Percentiles rank a stretch among this genome's conserved stretches.
phyloP scores from a whole-genome alignment of 92 coral and sea anemone species.

The Zoanthus sociatus region DNA sequence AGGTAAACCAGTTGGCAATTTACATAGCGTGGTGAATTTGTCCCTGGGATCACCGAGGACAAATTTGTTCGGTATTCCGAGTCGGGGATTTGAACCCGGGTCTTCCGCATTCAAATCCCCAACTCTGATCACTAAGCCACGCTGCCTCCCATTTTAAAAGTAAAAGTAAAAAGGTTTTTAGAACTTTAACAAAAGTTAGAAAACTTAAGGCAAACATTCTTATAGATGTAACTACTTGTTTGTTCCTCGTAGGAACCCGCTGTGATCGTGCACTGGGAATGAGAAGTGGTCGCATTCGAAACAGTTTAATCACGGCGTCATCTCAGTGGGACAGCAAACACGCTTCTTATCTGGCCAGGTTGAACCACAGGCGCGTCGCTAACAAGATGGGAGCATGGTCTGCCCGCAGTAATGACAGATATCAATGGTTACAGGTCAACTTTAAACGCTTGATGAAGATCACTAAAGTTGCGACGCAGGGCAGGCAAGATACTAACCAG shows the following conservation, averaged over 20 bases:
- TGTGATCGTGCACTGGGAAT: slow-evolving; percentile 49
- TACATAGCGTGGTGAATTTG: too few species aligned
- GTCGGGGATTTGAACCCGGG: too few species aligned
- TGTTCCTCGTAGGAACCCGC: slow-evolving; percentile 18
- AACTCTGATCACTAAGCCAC: too few species aligned
- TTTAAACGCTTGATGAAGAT: slow-evolving; percentile 70
- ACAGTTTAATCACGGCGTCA: slow-evolving; percentile 52
- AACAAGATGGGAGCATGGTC: slow-evolving; percentile 54
- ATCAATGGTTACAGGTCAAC: slow-evolving; percentile 80
- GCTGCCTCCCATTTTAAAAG: too few species aligned
- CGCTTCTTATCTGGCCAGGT: slow-evolving; percentile 51
- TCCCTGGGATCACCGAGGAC: too few species aligned
- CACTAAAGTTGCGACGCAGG: slow-evolving; percentile 71
- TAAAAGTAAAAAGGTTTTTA: not conserved
- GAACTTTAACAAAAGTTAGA: not conserved
- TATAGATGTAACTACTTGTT: not conserved
- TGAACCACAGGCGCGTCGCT: slow-evolving; percentile 36
- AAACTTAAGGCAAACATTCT: too few species aligned
- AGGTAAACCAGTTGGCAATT: too few species aligned
- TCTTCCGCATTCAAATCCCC: too few species aligned
- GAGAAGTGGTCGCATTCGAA: slow-evolving; percentile 44
- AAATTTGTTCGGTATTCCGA: too few species aligned
- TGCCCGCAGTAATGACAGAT: slow-evolving; percentile 43
- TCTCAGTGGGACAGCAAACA: slow-evolving; percentile 45
- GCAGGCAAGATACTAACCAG: slow-evolving; percentile 28